Evolutionary conservation across 2,113 vertebrate genomes (phyloP), one percentile per base, ranked within the genome.

Genomic region (Cyanoliseus patagonus): DNA sequence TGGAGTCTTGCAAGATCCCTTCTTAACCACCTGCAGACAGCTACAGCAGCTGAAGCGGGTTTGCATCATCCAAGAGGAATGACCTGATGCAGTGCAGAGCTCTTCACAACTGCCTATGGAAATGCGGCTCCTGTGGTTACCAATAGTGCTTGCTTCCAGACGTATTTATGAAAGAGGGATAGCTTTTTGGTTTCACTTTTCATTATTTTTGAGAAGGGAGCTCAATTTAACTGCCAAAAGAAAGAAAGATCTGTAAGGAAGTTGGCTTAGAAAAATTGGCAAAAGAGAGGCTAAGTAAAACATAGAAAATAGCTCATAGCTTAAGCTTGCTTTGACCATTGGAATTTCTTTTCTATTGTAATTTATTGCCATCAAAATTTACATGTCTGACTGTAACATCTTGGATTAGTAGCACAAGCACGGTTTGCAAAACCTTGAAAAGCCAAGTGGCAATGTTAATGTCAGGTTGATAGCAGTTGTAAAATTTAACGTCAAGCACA

Each of bases 381-480:
- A 37, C 9, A 77, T 44, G 30, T 37, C 93, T 55, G 49, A 78
- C 19, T 67, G 41, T 74, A 78, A 53, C 39, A 28, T 82, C 53
- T 86, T 94, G 42, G 73, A 64, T 91, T 91, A 86, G 37, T 13
- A 20, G 31, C 63, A 73, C 39, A 79, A 87, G 27, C 51, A 61
- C 22, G 64, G 73, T 42, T 67, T 19, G 4, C 67, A 91, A 72
- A 78, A 85, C 72, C 77, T 91, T 47, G 25, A 57, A 88, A 88
- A 93, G 41, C 44, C 75, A 62, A 5, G 2, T 74, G 72, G 22
- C 64, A 86, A 46, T 51, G n/a, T 72, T 94, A 73, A 70, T 67
- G 66, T 85, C 79, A 83, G 37, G 51, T 77, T 94, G 82, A 74
- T 80, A 83, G 90, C 68, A 81, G 79, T 35, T 90, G 82, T 94